Conservation (phyloP, 1,140 invertebrate genomes). For the Drosophila rhopaloa region DNA sequence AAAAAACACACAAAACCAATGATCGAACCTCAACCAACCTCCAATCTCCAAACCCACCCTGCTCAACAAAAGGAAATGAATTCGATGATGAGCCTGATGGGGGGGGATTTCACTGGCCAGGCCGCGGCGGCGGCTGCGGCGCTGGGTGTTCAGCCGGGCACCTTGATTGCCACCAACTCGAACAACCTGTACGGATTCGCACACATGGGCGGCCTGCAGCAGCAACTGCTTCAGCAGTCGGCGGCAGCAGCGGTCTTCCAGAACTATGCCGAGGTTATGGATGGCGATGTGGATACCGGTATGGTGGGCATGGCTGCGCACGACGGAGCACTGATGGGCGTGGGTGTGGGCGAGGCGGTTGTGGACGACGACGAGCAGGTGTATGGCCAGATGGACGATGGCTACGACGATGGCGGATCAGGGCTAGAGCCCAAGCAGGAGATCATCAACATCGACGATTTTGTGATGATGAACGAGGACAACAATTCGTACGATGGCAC, state of each 20-base stretch:
- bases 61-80: constrained; percentile 74
- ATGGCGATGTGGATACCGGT: constrained; percentile 58
- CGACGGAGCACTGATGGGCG: constrained; percentile 33
- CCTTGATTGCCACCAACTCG: constrained; percentile 73
- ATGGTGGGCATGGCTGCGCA: constrained; percentile 49
- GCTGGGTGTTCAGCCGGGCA: constrained; percentile 68
- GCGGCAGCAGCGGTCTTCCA: constrained; percentile 75
- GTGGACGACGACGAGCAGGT: constrained; percentile 78
- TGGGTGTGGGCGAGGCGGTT: constrained; percentile 64
- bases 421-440: constrained; percentile 77
- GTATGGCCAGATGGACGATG: constrained; percentile 72
- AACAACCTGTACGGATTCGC: constrained; percentile 81
- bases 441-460: constrained; percentile 84
- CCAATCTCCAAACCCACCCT: constrained; percentile 14
- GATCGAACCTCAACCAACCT: constrained; percentile 22
- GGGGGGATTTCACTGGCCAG: constrained; percentile 81
- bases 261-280: constrained; percentile 73
- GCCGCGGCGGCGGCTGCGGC: constrained; percentile 73
- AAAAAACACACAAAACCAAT: constrained; percentile 41
- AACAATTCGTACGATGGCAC: constrained; percentile 84
- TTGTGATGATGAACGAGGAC: constrained; percentile 83
- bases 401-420: constrained; percentile 68
- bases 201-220: constrained; percentile 78
- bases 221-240: constrained; percentile 74
- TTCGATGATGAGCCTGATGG: constrained; percentile 84